phyloP scores from a whole-genome alignment of 2,797 vertebrate species.

The Pipistrellus kuhlii region DNA sequence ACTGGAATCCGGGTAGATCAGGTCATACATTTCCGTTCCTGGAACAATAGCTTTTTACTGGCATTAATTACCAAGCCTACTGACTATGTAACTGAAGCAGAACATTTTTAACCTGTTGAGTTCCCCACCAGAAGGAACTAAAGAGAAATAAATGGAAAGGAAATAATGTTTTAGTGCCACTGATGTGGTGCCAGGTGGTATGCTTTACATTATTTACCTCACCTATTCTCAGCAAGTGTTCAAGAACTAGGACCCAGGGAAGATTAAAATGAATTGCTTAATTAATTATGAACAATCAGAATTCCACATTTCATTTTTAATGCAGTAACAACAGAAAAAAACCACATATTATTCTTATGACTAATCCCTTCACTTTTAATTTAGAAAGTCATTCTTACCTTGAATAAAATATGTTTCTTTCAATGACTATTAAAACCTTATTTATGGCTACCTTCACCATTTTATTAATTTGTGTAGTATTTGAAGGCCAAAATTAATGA shows the following conservation, averaged over 20 bases:
- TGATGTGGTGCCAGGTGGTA: not conserved
- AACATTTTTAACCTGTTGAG: too few relatives aligned
- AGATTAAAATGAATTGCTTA: conserved; percentile 1
- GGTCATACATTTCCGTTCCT: too few relatives aligned
- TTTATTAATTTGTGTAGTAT: conserved; percentile 18
- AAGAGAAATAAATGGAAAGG: not conserved
- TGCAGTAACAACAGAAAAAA: not conserved
- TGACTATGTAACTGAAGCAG: too few relatives aligned
- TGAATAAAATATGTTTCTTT: conserved; percentile 10
- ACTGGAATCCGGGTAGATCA: too few relatives aligned
- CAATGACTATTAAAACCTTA: not conserved
- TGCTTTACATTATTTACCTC: not conserved
- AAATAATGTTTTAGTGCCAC: not conserved
- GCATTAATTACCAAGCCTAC: too few relatives aligned
- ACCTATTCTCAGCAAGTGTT: not conserved
- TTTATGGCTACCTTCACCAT: not conserved
- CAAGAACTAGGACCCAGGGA: not conserved
- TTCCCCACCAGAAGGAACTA: not conserved
- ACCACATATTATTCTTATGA: not conserved
- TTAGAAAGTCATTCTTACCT: not conserved
- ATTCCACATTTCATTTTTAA: conserved; percentile 45
- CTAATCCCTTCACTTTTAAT: conserved; percentile 30
- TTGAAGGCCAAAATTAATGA: conserved; percentile 70
- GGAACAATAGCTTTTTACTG: too few relatives aligned
- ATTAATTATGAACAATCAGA: conserved; percentile 16